Conservation (phyloP, 2,113 vertebrate genomes). For the Prunella fulvescens region DNA sequence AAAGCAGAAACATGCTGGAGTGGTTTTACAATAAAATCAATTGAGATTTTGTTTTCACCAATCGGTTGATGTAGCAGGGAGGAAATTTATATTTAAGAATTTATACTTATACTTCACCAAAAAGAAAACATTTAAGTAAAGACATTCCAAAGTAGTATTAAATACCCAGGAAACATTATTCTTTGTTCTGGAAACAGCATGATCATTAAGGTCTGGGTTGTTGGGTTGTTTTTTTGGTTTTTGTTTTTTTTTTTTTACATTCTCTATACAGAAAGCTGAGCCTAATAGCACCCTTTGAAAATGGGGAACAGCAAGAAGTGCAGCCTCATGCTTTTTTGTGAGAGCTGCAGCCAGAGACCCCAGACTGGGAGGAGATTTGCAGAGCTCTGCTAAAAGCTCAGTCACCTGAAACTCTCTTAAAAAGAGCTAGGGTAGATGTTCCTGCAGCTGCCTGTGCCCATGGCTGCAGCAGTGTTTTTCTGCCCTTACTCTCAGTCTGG, state of each 20-base stretch:
- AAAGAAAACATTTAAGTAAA: neutral
- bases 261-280: neutral
- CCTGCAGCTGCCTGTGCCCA: neutral
- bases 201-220: neutral
- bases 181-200: neutral
- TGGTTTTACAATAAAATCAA: neutral
- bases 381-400: neutral
- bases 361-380: neutral
- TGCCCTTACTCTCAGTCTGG: neutral
- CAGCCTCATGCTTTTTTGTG: constrained; percentile 2
- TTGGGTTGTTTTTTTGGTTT: neutral
- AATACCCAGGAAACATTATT: neutral
- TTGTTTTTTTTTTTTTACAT: neutral
- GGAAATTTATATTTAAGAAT: neutral
- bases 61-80: neutral
- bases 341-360: neutral
- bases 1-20: neutral
- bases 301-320: neutral
- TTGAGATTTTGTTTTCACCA: neutral
- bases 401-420: constrained; percentile 21
- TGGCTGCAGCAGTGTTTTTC: neutral
- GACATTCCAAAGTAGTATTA: neutral
- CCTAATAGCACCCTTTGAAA: constrained; percentile 9
- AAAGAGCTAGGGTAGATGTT: neutral
- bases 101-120: no score